phyloP scores from a whole-genome alignment of 2,113 vertebrate species.

The Xiphophorus hellerii region DNA sequence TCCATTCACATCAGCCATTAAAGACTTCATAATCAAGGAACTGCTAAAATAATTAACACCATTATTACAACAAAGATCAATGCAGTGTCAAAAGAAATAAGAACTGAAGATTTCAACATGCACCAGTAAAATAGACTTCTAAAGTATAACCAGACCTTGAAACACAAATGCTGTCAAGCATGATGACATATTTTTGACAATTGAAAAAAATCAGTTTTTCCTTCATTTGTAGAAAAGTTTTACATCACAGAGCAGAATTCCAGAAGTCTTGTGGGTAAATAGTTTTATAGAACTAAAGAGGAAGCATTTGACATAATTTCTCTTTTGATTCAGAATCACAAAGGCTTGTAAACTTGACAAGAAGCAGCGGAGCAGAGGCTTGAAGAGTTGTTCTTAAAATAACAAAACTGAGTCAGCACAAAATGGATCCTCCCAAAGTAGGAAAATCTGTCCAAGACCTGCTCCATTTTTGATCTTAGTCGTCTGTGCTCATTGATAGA shows the following conservation, averaged over 20 bases:
- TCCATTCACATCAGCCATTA: neutral
- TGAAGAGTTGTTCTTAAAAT: no score
- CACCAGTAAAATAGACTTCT: neutral
- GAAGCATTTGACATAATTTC: no score
- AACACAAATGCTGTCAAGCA: no score
- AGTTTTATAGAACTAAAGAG: neutral
- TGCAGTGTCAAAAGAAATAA: neutral
- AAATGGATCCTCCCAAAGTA: no score
- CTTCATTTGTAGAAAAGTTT: neutral
- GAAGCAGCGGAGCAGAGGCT: no score
- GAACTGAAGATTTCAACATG: neutral
- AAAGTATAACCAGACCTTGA: no score
- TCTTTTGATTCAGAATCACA: no score
- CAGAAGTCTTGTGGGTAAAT: neutral
- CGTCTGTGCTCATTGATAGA: no score
- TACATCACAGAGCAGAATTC: neutral
- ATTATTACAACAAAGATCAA: neutral
- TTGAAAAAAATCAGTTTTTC: neutral
- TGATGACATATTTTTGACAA: no score
- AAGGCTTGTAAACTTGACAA: no score
- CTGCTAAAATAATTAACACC: neutral
- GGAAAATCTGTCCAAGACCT: no score
- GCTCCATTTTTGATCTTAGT: neutral
- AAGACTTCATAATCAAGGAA: neutral
- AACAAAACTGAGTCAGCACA: no score